Evolutionary conservation across 2,888 invertebrate species (phyloP).

Genomic region (Sinhomidia bicolor): DNA sequence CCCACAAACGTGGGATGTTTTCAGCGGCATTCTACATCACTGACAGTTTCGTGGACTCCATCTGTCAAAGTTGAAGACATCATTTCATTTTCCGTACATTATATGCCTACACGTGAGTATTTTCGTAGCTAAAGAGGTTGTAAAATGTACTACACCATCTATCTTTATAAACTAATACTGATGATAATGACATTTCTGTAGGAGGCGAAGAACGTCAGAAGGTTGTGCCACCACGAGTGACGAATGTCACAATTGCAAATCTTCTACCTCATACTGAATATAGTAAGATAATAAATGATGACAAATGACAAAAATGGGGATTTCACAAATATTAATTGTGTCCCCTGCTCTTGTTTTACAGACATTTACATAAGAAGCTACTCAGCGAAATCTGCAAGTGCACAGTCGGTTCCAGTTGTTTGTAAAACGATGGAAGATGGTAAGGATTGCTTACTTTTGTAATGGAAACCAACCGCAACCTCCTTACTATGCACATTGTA

Average conservation of each 20-base stretch:
- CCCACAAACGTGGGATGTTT: slow-evolving; percentile 75
- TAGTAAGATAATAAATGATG: slow-evolving; percentile 54
- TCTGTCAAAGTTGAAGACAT: slow-evolving; percentile 60
- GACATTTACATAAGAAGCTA: slow-evolving; percentile 78
- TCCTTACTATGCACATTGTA: too few relatives aligned
- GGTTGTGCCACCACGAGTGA: slow-evolving; percentile 67
- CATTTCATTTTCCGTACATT: slow-evolving; percentile 76
- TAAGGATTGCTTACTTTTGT: slow-evolving; percentile 38
- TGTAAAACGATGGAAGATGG: slow-evolving; percentile 76
- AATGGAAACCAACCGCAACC: too few relatives aligned
- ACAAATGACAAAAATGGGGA: not conserved
- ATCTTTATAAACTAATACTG: not conserved
- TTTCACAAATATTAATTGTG: too few relatives aligned
- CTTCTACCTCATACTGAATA: slow-evolving; percentile 78
- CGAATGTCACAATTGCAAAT: slow-evolving; percentile 66
- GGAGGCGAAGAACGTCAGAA: slow-evolving; percentile 77
- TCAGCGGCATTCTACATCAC: slow-evolving; percentile 63
- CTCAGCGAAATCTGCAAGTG: slow-evolving; percentile 73
- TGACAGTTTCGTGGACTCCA: slow-evolving; percentile 75
- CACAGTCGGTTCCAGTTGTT: slow-evolving; percentile 69
- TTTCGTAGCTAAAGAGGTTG: not conserved
- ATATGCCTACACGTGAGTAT: slow-evolving; percentile 72
- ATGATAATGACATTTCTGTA: slow-evolving; percentile 9
- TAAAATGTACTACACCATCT: not conserved
- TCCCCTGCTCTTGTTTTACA: not conserved